Percentiles rank a stretch among this genome's conserved stretches.
Evolutionary conservation across 64 coral and sea anemone genomes (phyloP).

Genomic region (Montipora sp.): DNA sequence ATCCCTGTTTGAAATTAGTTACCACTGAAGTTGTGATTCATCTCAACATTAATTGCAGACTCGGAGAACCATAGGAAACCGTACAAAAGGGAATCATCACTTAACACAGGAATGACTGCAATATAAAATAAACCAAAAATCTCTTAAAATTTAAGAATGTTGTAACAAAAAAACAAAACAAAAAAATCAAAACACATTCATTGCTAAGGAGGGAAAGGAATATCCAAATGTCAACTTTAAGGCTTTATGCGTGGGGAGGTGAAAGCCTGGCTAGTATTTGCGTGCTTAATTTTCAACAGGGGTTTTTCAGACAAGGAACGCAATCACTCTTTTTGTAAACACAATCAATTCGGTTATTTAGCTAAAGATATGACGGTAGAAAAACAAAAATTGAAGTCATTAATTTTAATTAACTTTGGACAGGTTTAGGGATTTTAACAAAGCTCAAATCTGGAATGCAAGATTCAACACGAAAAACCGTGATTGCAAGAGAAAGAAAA

Average conservation of each 20-base stretch:
- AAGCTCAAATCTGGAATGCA: neutral
- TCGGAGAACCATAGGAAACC: no score
- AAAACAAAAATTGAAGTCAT: constrained; percentile 26
- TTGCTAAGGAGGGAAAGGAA: neutral
- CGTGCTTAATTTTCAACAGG: neutral
- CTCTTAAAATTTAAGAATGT: no score
- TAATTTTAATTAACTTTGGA: constrained; percentile 30
- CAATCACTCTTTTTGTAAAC: neutral
- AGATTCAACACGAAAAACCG: constrained; percentile 2
- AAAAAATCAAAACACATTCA: neutral
- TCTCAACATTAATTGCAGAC: no score
- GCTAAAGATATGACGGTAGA: neutral
- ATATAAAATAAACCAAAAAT: no score
- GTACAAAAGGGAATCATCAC: no score
- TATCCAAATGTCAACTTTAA: neutral
- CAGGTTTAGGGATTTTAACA: constrained; percentile 29
- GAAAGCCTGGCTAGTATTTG: neutral
- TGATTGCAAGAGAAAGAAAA: neutral
- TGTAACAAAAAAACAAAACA: no score
- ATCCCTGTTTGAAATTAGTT: neutral
- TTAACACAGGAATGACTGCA: no score
- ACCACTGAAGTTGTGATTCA: neutral
- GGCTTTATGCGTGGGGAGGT: no score
- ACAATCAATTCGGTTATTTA: neutral
- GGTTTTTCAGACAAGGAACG: neutral